A percentile compares a stretch with the other conserved stretches of the same genome.
Evolutionary conservation across 2,113 vertebrate species (phyloP).

Genomic region (Andinoacara biseriatus): DNA sequence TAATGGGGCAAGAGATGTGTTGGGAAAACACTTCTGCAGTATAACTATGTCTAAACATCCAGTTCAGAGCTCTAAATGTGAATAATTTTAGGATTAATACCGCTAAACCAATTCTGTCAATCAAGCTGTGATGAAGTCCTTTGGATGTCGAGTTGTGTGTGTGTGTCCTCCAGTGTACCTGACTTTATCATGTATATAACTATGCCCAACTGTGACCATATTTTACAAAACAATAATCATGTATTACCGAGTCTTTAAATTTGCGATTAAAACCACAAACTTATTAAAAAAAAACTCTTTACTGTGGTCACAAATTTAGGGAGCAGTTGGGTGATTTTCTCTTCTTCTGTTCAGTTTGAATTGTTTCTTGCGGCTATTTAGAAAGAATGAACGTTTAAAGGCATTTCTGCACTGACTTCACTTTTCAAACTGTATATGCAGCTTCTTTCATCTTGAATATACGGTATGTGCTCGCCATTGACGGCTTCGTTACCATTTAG

Average conservation of each 20-base stretch:
- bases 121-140: constrained; percentile 8
- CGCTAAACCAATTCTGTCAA: constrained; percentile 45
- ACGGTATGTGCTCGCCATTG: no score
- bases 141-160: constrained; percentile 6
- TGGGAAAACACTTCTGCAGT: background rate
- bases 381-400: no score
- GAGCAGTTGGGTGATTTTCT: background rate
- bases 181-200: background rate
- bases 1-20: constrained; percentile 23
- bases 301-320: background rate
- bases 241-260: background rate
- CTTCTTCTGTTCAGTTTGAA: background rate
- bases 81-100: constrained; percentile 38
- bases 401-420: no score
- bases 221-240: background rate
- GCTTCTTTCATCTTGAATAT: no score
- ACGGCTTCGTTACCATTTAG: background rate
- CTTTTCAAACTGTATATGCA: no score
- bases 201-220: background rate
- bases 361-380: no score
- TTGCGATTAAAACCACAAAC: no score
- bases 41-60: background rate
- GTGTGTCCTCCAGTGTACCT: background rate
- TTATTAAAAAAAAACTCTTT: no score
- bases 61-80: background rate